Base-by-base conservation (phyloP, 2,113 vertebrate species). In the Cyphomyrus plagiostoma region DNA sequence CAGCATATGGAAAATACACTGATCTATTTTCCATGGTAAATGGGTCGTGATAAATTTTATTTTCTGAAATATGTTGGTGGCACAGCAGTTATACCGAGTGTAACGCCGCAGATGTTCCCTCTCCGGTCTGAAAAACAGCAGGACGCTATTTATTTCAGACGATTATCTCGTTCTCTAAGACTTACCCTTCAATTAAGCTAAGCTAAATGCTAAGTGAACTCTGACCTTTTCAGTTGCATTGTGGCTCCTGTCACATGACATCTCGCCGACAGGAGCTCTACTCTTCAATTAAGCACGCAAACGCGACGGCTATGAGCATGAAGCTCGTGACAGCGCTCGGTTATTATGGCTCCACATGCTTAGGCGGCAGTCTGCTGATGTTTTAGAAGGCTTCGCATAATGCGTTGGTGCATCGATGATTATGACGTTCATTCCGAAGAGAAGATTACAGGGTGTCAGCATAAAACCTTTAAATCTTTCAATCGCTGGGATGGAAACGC, bases 21-120 rank as follows among this genome's bases (percentile, higher is more conserved):
- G 85, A 53, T 50, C 85, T 87, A 87, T 87, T 87, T 87, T 87
- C 26, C 85, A 53, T 87, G 50, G n/a, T 35, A 87, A 87, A 52
- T 87, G 26, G 85, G 85, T 56, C 50, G 50, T 39, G 85, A 56
- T 87, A 35, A 87, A 53, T 56, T 87, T 87, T 56, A 87, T 87
- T 87, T 87, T 50, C 48, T 50, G 30, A 52, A 87, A 87, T 87
- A 39, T 87, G 50, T 87, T 87, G 50, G 50, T 35, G 48, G 26
- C 87, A 88, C 53, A 88, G 39, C 35, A 66, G 56, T 42, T 45
- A 21, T 45, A n/a, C 39, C 0, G 3, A 62, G 87, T 7, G 15
- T 48, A 46, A 66, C 53, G 66, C 35, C 10, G 49, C 52, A 23
- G 52, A 58, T 45, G 42, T n/a, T 35, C n/a, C n/a, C 35, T 88